Percentiles rank a stretch among this genome's conserved stretches.
Conservation (phyloP, 64 coral and sea anemone genomes). For the Cladopsammia gracilis region DNA sequence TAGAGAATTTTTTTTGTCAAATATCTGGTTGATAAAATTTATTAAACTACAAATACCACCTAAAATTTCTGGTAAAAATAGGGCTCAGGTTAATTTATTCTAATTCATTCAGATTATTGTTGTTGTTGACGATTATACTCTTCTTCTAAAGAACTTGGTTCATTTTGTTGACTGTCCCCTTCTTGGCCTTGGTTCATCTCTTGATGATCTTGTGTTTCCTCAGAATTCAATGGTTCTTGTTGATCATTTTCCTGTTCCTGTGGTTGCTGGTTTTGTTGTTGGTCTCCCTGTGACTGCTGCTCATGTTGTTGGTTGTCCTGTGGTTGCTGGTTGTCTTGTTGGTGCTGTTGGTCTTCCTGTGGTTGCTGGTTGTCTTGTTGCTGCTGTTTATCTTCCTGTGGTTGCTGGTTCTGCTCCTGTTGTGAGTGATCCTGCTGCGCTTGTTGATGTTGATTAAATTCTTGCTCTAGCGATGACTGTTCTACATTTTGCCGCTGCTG, state of each 20-base stretch:
- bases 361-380: background rate
- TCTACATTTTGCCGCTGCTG: background rate
- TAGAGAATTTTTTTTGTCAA: too few species aligned
- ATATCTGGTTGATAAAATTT: too few species aligned
- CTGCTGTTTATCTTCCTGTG: constrained; percentile 21
- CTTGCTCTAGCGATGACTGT: constrained; percentile 30
- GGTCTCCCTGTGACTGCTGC: background rate
- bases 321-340: background rate
- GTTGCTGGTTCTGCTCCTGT: background rate
- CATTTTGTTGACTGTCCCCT: background rate
- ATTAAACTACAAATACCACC: too few species aligned
- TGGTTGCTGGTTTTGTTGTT: background rate
- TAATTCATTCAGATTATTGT: background rate
- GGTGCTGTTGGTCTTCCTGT: constrained; percentile 22
- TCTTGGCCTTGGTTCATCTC: background rate
- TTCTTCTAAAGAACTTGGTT: constrained; percentile 30
- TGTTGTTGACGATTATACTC: constrained; percentile 44
- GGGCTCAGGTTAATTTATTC: too few species aligned
- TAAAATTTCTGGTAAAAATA: too few species aligned
- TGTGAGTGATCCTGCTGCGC: background rate
- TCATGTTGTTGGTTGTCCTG: constrained; percentile 19
- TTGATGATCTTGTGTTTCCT: background rate
- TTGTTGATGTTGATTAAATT: constrained; percentile 43
- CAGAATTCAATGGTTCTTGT: background rate
- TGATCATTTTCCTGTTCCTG: constrained; percentile 2